Evolutionary conservation across 2,113 vertebrate genomes (phyloP).

Genomic region (Platycercus adscitus): DNA sequence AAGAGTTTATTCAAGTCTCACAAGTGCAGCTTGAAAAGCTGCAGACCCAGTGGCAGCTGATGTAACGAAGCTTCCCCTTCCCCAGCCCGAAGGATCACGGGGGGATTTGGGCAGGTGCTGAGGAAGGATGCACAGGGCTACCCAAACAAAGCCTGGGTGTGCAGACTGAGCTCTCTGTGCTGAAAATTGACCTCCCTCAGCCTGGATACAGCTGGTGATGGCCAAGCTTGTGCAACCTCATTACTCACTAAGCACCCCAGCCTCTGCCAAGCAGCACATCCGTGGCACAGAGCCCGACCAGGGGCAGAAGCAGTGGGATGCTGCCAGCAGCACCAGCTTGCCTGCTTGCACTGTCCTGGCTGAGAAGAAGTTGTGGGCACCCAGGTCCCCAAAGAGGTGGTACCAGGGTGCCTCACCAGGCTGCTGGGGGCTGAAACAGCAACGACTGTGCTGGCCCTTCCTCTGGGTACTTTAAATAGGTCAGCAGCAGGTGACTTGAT

Average conservation of each 20-base stretch:
- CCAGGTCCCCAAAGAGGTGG: too few relatives aligned
- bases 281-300: neutral
- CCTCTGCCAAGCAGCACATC: neutral
- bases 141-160: neutral
- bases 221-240: neutral
- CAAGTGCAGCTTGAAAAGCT: neutral
- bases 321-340: neutral
- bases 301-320: neutral
- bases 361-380: neutral
- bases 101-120: neutral
- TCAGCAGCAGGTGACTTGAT: slow-evolving; percentile 57
- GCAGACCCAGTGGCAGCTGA: neutral
- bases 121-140: neutral
- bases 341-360: neutral
- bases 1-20: neutral
- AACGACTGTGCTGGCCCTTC: neutral
- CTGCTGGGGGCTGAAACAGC: neutral
- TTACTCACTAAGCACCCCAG: too few relatives aligned
- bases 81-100: fast-evolving
- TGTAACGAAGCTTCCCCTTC: neutral
- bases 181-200: fast-evolving
- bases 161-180: neutral
- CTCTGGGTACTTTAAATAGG: neutral
- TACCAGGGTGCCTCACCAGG: neutral
- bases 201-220: neutral